Conservation (phyloP, 2,888 invertebrate genomes). For the Macrosoma leucophasiata region DNA sequence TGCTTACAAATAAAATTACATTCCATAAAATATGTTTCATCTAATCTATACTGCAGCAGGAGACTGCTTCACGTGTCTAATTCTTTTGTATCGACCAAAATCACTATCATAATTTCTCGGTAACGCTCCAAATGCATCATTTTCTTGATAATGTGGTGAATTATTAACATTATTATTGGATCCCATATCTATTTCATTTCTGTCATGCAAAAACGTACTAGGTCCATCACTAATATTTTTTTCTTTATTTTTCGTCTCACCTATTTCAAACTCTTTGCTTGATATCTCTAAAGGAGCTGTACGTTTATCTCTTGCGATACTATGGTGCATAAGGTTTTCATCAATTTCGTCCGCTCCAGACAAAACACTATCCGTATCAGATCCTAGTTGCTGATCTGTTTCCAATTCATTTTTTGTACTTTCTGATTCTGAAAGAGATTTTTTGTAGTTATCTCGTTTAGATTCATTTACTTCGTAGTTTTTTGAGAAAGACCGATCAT, state of each 20-base stretch:
- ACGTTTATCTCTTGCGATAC: slow-evolving; percentile 41
- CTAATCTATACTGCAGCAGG: slow-evolving; percentile 14
- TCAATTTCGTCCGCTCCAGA: slow-evolving; percentile 57
- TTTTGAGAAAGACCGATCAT: slow-evolving; percentile 55
- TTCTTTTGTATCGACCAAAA: slow-evolving; percentile 53
- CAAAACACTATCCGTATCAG: slow-evolving; percentile 56
- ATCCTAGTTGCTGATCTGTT: slow-evolving; percentile 43
- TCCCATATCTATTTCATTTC: slow-evolving; percentile 21
- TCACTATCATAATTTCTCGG: slow-evolving; percentile 48
- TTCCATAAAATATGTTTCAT: no score
- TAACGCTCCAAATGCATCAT: slow-evolving; percentile 50
- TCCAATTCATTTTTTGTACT: slow-evolving; percentile 27
- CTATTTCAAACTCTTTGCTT: slow-evolving; percentile 26
- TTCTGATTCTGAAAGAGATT: no score
- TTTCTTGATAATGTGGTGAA: slow-evolving; percentile 44
- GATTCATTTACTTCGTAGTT: slow-evolving; percentile 39
- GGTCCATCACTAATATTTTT: slow-evolving; percentile 19
- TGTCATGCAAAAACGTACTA: slow-evolving; percentile 22
- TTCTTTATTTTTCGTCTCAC: slow-evolving; percentile 11
- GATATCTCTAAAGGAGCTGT: no score
- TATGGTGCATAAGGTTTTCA: slow-evolving; percentile 57
- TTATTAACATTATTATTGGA: slow-evolving; percentile 33
- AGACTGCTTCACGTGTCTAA: slow-evolving; percentile 49
- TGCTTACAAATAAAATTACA: no score
- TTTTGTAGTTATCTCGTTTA: no score